Base-by-base conservation (phyloP, 2,797 vertebrate genomes). In the Phataginus tetradactyla region DNA sequence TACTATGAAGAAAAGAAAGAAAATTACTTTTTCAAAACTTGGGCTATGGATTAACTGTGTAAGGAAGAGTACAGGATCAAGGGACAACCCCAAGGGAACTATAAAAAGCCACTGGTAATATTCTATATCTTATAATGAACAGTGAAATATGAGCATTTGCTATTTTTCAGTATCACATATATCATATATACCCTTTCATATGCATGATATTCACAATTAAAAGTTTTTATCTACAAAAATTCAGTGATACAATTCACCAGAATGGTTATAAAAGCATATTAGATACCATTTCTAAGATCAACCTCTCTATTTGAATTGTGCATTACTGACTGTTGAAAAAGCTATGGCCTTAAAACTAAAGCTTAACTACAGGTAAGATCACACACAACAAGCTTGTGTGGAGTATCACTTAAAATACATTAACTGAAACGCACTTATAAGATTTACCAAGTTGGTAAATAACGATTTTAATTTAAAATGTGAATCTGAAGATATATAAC, bases 401-500 rank as follows among this genome's bases (percentile, higher is more conserved):
- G 29, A 39, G 12, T 49, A 63, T 66, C 83, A 72, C 37, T 39
- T 75, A 88, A 32, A 84, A 71, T 74, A 81, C 39, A 8, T 72
- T 66, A 53, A 77, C 4, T 32, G 29, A 90, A 86, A 86, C 51
- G 78, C 17, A 66, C 49, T 68, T 63, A 61, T 51, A 95, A 63
- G 25, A 42, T 34, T 75, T 74, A 68, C 21, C 14, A 37, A 74
- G 14, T 49, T 90, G 63, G 25, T 32, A 74, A 89, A 51, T 29
- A 71, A 75, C 39, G 7, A 61, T 89, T 79, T 93, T 55, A 63
- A 69, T 64, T 87, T 92, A 93, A 88, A 96, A 97, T 0, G 34
- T 96, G 3, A 86, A 88, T 83, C 10, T 79, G 81, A 72, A 97
- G 94, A 77, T 25, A 78, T 1, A 59, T 1, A 72, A 72, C 25